These are phyloP conservation scores for Neocloeon triangulifer DNA, from an alignment of 1,140 invertebrate species.

Conservation along the genomic window DNA sequence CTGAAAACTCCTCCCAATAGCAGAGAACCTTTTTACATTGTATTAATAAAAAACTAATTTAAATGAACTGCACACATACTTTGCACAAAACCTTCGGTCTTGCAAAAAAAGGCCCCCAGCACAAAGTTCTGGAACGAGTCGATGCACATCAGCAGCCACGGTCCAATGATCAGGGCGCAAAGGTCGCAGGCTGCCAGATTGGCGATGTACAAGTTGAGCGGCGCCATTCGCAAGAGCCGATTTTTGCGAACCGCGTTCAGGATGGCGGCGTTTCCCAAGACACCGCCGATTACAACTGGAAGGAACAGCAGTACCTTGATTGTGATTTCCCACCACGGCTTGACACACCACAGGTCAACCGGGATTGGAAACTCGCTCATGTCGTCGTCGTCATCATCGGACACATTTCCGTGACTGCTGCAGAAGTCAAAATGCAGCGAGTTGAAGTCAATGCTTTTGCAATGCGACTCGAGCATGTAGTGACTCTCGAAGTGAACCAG, in stretches of 20 bases:
- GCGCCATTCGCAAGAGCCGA: conserved; percentile 40
- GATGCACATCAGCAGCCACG: conserved; percentile 40
- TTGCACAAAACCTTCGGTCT: conserved; percentile 34
- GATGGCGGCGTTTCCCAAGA: conserved; percentile 46
- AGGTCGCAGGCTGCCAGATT: conserved; percentile 60
- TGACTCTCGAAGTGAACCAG: no score
- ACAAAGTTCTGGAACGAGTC: conserved; percentile 55
- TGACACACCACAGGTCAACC: no score
- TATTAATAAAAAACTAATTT: conserved; percentile 3
- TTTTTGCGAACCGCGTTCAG: conserved; percentile 40
- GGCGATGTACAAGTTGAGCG: conserved; percentile 55
- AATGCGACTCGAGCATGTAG: no score
- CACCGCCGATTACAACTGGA: conserved; percentile 35
- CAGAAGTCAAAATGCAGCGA: no score
- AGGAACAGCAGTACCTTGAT: conserved; percentile 32
- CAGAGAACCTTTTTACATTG: conserved; percentile 30
- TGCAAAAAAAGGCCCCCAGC: conserved; percentile 39
- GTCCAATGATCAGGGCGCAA: conserved; percentile 44
- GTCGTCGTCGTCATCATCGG: no score
- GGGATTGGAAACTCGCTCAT: conserved; percentile 33
- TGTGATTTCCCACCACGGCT: conserved; percentile 33
- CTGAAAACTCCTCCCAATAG: conserved; percentile 50
- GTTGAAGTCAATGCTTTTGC: no score
- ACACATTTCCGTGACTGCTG: no score
- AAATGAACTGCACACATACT: neutral